Conservation (phyloP, 2,888 invertebrate genomes). For the Erebia aethiops region DNA sequence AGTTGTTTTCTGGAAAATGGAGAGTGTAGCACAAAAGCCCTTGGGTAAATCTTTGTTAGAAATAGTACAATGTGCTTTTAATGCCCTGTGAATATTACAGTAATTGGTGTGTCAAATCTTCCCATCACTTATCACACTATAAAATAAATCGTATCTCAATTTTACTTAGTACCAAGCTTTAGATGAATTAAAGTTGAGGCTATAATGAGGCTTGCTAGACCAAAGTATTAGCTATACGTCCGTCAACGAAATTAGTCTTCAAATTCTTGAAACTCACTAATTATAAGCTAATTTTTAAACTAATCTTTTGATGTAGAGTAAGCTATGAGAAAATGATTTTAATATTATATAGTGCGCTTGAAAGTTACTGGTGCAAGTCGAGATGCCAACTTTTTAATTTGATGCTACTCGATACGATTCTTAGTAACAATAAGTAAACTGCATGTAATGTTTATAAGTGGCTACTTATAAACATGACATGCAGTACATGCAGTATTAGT, state of each 20-base stretch:
- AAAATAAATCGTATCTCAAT: constrained; percentile 68
- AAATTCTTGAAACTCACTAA: constrained; percentile 23
- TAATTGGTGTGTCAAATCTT: constrained; percentile 48
- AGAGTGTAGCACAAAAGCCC: constrained; percentile 56
- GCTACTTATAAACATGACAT: too few relatives aligned
- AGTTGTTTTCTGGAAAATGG: constrained; percentile 56
- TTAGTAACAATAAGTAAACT: too few relatives aligned
- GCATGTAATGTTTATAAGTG: too few relatives aligned
- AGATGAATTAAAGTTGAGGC: constrained; percentile 72
- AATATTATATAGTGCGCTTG: background rate
- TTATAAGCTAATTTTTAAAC: background rate
- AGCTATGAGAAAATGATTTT: background rate
- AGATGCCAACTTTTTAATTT: too few relatives aligned
- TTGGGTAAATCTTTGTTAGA: constrained; percentile 51
- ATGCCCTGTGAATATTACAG: constrained; percentile 45
- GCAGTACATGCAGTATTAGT: too few relatives aligned
- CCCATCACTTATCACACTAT: constrained; percentile 58
- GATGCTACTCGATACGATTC: too few relatives aligned
- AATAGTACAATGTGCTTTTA: constrained; percentile 56
- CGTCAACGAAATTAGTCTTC: constrained; percentile 50
- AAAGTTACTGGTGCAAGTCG: background rate
- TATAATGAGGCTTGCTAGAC: constrained; percentile 69
- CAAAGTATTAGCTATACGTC: constrained; percentile 70
- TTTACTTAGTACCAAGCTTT: constrained; percentile 67
- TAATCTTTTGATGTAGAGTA: background rate